phyloP scores from a whole-genome alignment of 2,797 vertebrate genomes.

The Coreius guichenoti region DNA sequence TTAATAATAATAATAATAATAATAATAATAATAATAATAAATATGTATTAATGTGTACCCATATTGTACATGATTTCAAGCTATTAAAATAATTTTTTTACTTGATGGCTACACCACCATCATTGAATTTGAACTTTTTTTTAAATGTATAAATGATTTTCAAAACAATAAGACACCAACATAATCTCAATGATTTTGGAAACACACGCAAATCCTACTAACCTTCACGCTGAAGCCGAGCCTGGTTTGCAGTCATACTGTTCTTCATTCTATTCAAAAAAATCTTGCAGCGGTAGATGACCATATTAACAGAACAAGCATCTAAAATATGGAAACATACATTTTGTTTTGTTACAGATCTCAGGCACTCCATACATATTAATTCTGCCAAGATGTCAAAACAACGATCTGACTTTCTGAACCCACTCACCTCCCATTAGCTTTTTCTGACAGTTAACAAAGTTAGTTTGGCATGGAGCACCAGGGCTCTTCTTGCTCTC shows the following conservation, averaged over 20 bases:
- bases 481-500: constrained; percentile 64
- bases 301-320: constrained; percentile 72
- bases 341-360: not conserved
- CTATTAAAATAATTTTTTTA: not conserved
- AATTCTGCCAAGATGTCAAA: not conserved
- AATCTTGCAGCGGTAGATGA: constrained; percentile 77
- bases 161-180: not conserved
- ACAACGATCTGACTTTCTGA: no score
- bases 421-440: constrained; percentile 84
- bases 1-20: not conserved
- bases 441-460: constrained; percentile 94
- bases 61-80: not conserved
- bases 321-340: constrained; percentile 61
- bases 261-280: constrained; percentile 76
- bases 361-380: not conserved
- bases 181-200: no score
- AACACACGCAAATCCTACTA: constrained; percentile 26
- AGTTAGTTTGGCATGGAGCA: constrained; percentile 81
- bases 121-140: not conserved
- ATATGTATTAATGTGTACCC: not conserved
- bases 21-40: not conserved
- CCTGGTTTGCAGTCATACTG: constrained; percentile 61
- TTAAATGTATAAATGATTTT: not conserved
- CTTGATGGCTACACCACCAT: not conserved
- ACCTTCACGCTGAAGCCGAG: constrained; percentile 54